Percentiles rank a stretch among this genome's conserved stretches.
These are phyloP conservation scores for Nesidiocoris tenuis DNA, from an alignment of 2,888 invertebrate species.

Conservation along the genomic window DNA sequence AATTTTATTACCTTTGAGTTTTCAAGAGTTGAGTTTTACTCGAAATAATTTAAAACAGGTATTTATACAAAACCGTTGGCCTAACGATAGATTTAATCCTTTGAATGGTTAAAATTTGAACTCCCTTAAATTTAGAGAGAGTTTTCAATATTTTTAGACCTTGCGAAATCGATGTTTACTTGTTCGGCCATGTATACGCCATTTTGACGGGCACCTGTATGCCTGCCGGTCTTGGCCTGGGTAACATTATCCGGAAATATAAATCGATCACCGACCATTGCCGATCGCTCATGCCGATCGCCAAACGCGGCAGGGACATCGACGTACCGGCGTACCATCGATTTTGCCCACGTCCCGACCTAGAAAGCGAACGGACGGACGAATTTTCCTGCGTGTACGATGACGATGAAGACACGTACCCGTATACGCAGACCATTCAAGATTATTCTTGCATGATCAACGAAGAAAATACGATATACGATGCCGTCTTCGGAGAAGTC, in stretches of 20 bases:
- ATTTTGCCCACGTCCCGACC: neutral
- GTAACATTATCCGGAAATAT: constrained; percentile 58
- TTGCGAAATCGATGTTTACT: constrained; percentile 91
- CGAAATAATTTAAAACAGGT: too few species aligned
- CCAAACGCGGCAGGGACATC: constrained; percentile 24
- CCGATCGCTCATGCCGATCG: constrained; percentile 32
- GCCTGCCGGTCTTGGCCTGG: constrained; percentile 74
- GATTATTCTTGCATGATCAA: constrained; percentile 44
- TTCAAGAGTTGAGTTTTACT: too few species aligned
- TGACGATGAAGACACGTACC: constrained; percentile 41
- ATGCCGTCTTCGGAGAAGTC: constrained; percentile 35
- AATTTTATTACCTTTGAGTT: too few species aligned
- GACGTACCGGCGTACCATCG: constrained; percentile 37
- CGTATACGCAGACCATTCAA: constrained; percentile 36
- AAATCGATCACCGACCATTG: constrained; percentile 36
- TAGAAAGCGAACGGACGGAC: constrained; percentile 26
- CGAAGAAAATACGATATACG: constrained; percentile 44
- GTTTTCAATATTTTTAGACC: constrained; percentile 65
- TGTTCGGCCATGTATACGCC: constrained; percentile 96
- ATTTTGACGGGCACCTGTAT: constrained; percentile 87
- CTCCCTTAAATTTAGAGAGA: too few species aligned
- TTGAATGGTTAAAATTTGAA: too few species aligned
- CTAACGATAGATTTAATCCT: too few species aligned
- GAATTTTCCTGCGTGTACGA: constrained; percentile 41
- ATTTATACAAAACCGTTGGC: too few species aligned